Percentiles rank a stretch among this genome's conserved stretches.
These are phyloP conservation scores for Ennomos fuscantarius DNA, from an alignment of 2,888 invertebrate genomes.

Conservation along the genomic window DNA sequence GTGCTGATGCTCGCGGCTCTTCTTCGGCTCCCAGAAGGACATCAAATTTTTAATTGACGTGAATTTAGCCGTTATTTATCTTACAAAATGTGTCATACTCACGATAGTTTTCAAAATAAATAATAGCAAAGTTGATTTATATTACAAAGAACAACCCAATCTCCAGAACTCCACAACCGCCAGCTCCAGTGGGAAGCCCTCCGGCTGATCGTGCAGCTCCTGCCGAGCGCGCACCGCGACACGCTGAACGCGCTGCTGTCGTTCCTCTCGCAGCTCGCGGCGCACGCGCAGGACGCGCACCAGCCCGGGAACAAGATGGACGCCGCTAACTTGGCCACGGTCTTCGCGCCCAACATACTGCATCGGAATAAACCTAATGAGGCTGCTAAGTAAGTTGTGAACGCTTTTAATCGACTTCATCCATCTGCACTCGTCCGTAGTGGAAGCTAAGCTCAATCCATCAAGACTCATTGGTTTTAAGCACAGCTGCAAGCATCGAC, in stretches of 20 bases:
- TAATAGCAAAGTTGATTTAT: no score
- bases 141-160: no score
- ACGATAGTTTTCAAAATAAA: no score
- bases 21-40: no score
- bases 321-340: slow-evolving; percentile 94
- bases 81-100: no score
- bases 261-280: slow-evolving; percentile 92
- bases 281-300: slow-evolving; percentile 88
- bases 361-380: slow-evolving; percentile 90
- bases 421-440: no score
- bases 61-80: no score
- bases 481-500: no score
- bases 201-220: slow-evolving; percentile 92
- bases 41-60: no score
- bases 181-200: slow-evolving; percentile 93
- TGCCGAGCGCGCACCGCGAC: slow-evolving; percentile 95
- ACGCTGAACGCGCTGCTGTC: slow-evolving; percentile 93
- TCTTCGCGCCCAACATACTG: slow-evolving; percentile 97
- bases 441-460: no score
- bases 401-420: background rate
- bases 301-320: slow-evolving; percentile 97
- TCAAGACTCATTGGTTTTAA: no score
- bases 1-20: no score
- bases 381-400: slow-evolving; percentile 63
- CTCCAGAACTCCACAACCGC: slow-evolving; percentile 92